Base-by-base conservation (phyloP, 2,113 vertebrate species). In the Crypturellus undulatus region DNA sequence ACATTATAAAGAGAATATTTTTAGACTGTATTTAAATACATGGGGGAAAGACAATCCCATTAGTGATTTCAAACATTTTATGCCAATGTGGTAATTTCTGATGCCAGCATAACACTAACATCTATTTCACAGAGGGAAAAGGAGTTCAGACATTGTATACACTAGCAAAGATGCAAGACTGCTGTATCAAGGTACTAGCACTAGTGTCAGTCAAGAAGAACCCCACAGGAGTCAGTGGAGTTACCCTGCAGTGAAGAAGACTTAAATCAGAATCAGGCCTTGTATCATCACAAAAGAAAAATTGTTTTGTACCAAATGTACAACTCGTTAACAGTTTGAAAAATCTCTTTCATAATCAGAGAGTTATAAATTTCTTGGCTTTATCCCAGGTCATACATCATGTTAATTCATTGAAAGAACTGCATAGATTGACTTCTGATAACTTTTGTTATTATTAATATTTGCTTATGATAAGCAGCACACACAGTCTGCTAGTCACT, bases 1-100 rank as follows among this genome's bases (percentile, higher is more conserved):
- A 86, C 81, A n/a, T 89, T 89, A 49, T n/a, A 26, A 69, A 76
- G 30, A 62, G 16, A 72, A 30, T 1, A 21, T 78, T 90, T 95
- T 86, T 15, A 52, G 36, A 79, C 36, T 15, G 4, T 20, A 49
- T 22, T 87, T 87, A 73, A 69, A 83, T 45, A 51, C 45, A 12
- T 14, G 20, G 60, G 73, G 28, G 43, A 77, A 94, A 92, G 59
- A 87, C 54, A 71, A 91, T 58, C 54, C 67, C 32, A 58, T 76
- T 92, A 84, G 75, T 79, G 59, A 59, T 94, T 94, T 91, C 49
- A 79, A 69, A 79, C 72, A 34, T 58, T 91, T 96, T 63, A 92
- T 82, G 77, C 45, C 49, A 63, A 68, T 70, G 67, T 77, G 60
- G 79, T 79, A 85, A 92, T 87, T 84, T 56, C 56, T 94, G 75